Evolutionary conservation across 2,888 invertebrate species (phyloP).

Genomic region (Mythimna loreyi): DNA sequence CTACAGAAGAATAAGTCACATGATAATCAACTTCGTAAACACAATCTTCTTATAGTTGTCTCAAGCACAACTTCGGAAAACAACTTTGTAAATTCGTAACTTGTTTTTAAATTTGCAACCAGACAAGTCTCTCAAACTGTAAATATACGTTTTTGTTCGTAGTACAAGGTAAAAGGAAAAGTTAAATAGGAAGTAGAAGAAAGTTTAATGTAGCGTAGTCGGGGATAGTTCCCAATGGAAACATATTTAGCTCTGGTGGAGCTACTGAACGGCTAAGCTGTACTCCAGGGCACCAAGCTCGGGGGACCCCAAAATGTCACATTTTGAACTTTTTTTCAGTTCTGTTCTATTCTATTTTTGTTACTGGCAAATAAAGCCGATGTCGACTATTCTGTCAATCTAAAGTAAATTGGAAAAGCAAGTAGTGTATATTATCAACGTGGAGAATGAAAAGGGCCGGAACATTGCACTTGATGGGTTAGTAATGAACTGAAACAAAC

Average conservation of each 20-base stretch:
- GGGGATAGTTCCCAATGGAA: slow-evolving; percentile 12
- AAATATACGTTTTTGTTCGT: slow-evolving; percentile 9
- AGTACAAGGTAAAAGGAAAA: slow-evolving; percentile 54
- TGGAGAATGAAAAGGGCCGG: too few relatives aligned
- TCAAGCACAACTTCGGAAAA: not conserved
- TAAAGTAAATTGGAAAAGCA: too few relatives aligned
- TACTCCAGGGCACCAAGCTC: too few relatives aligned
- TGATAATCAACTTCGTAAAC: slow-evolving; percentile 1
- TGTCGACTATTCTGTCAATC: too few relatives aligned
- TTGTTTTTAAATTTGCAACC: slow-evolving; percentile 29
- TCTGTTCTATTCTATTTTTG: too few relatives aligned
- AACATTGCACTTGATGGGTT: too few relatives aligned
- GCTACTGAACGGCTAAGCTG: too few relatives aligned
- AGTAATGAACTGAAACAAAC: too few relatives aligned
- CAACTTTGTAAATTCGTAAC: not conserved
- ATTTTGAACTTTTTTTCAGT: too few relatives aligned
- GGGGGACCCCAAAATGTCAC: too few relatives aligned
- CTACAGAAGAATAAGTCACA: not conserved
- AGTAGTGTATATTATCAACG: too few relatives aligned
- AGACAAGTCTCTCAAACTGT: slow-evolving; percentile 44
- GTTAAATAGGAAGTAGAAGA: slow-evolving; percentile 71
- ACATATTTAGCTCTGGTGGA: slow-evolving; percentile 3
- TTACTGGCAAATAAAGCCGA: too few relatives aligned
- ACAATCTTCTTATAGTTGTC: slow-evolving; percentile 1
- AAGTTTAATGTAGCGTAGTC: slow-evolving; percentile 64